Percentiles rank a stretch among this genome's conserved stretches.
Conservation (phyloP, 1,140 invertebrate species). For the Hyles vespertilio region DNA sequence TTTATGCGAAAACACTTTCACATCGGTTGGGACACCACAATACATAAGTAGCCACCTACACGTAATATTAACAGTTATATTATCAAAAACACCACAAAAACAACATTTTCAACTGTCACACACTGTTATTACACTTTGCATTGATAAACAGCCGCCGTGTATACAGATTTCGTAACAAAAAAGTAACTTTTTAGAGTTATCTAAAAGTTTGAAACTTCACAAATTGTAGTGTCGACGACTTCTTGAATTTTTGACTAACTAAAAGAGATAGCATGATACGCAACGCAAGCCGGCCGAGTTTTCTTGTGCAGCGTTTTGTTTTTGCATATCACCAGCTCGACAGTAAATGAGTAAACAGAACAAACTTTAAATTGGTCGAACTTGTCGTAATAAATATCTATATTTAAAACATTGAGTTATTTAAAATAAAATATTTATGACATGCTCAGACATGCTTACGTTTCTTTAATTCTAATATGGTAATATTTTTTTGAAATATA, state of each 20-base stretch:
- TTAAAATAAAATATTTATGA: too few species aligned
- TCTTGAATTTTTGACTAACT: constrained; percentile 45
- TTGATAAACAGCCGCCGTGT: constrained; percentile 12
- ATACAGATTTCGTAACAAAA: constrained; percentile 16
- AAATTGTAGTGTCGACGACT: constrained; percentile 51
- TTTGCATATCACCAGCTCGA: neutral
- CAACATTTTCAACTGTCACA: constrained; percentile 12
- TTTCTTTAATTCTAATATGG: too few species aligned
- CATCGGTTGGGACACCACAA: constrained; percentile 54
- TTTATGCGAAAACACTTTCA: constrained; percentile 74
- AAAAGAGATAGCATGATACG: constrained; percentile 22
- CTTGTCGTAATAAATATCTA: too few species aligned
- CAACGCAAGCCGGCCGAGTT: constrained; percentile 17
- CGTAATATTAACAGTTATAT: constrained; percentile 70
- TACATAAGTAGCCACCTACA: constrained; percentile 68
- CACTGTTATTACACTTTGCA: constrained; percentile 11
- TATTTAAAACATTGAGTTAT: too few species aligned
- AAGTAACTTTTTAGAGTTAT: constrained; percentile 26
- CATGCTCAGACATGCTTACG: too few species aligned
- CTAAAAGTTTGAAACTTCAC: constrained; percentile 52
- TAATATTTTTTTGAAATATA: too few species aligned
- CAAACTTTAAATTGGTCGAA: too few species aligned
- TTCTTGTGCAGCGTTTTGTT: constrained; percentile 1
- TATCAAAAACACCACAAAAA: constrained; percentile 44
- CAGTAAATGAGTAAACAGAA: too few species aligned